Evolutionary conservation across 2,113 vertebrate species (phyloP), one percentile per base, ranked within the genome.

Genomic region (Gallinago undulata): DNA sequence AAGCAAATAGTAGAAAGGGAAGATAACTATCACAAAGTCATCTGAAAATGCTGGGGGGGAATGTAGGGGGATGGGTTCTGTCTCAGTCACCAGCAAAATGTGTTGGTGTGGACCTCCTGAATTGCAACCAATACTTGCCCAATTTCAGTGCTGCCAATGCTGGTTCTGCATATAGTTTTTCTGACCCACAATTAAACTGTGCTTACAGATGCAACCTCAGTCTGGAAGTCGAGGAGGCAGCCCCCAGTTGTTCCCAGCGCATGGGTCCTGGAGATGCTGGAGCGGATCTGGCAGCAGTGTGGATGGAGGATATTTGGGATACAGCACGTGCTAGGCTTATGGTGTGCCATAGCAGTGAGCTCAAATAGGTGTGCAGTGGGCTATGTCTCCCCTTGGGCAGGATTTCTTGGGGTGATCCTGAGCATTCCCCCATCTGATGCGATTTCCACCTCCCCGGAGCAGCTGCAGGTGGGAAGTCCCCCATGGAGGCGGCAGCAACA

Each of bases 1-100:
- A 94, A 95, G 86, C 84, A 95, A 97, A 92, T 64, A 91, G 80
- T 87, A 86, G 80, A 83, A 94, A 88, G 83, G 51, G 56, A 89
- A 84, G 83, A 81, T 86, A 80, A 47, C 59, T 84, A 95, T 94
- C 94, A 79, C 89, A 92, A 92, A 94, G 91, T 82, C 86, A 92
- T 91, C 69, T 94, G 24, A 91, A 94, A 91, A 63, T 81, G 93
- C 87, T 4, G 0, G 23, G 45, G 50, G 48, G 24, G 27, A 11
- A 41, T 6, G 37, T 13, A 12, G 12, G 56, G 13, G 22, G 23
- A 22, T 53, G 18, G 19, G 30, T 33, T 78, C 89, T 87, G 69
- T 60, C 91, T 89, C 66, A 60, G 80, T 60, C 69, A 81, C 77
- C 43, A 81, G 69, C 56, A 75, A 70, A 68, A 88, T 79, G 74